Percentiles rank a stretch among this genome's conserved stretches.
Conservation (phyloP, 30 jellyfish, hydroid and myxozoan genomes). For the Turritopsis dohrnii region DNA sequence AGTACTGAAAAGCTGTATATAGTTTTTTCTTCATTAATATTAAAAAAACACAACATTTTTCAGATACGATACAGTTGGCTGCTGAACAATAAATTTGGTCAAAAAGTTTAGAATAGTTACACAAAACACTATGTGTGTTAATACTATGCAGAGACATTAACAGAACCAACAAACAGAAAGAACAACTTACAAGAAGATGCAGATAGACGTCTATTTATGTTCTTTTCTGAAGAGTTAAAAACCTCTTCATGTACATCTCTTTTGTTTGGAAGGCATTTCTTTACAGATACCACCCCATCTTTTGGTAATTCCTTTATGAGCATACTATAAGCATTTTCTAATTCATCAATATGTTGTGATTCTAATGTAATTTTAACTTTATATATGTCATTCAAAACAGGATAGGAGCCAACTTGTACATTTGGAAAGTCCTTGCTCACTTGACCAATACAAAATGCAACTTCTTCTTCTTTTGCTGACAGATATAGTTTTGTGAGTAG, state of each 20-base stretch:
- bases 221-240: constrained; percentile 29
- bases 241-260: constrained; percentile 54
- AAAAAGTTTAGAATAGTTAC: no score
- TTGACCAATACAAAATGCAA: constrained; percentile 47
- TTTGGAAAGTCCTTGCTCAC: constrained; percentile 37
- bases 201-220: background rate
- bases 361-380: constrained; percentile 81
- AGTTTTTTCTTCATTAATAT: no score
- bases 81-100: no score
- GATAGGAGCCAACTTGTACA: constrained; percentile 82
- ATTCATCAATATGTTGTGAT: constrained; percentile 34
- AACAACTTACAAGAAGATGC: background rate
- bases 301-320: constrained; percentile 53
- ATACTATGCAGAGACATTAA: no score
- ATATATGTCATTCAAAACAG: constrained; percentile 44
- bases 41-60: no score
- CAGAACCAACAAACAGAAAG: background rate
- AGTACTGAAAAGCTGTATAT: no score
- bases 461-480: constrained; percentile 55
- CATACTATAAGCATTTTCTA: constrained; percentile 51
- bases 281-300: constrained; percentile 41
- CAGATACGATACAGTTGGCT: no score
- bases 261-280: constrained; percentile 68
- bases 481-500: constrained; percentile 53
- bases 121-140: no score